Percentiles rank a stretch among this genome's conserved stretches.
Conservation (phyloP, 2,797 vertebrate species). For the Adelosebastes latens region DNA sequence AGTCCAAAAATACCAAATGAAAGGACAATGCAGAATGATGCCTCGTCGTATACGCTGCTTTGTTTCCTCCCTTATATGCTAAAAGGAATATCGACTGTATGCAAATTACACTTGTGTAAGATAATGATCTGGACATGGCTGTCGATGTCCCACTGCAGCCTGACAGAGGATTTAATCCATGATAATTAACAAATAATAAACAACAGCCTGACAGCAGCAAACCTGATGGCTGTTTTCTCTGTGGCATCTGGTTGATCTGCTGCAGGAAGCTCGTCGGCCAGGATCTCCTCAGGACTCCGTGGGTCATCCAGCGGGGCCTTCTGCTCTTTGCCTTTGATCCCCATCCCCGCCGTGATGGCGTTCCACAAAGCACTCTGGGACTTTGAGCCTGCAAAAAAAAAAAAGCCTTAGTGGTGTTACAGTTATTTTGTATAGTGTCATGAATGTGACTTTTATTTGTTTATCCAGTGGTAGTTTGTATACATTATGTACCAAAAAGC, state of each 20-base stretch:
- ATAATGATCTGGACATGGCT: slow-evolving; percentile 20
- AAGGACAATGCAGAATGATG: neutral
- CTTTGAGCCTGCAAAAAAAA: slow-evolving; percentile 87
- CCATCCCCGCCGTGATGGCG: slow-evolving; percentile 88
- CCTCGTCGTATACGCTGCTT: no score
- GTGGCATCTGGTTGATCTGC: slow-evolving; percentile 91
- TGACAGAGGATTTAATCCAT: slow-evolving; percentile 1
- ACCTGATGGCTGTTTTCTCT: slow-evolving; percentile 92
- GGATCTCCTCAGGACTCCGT: slow-evolving; percentile 90
- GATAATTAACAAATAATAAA: neutral
- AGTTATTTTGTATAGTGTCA: neutral
- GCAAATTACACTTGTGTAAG: slow-evolving; percentile 11
- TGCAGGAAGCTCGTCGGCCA: slow-evolving; percentile 89
- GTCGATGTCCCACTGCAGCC: neutral
- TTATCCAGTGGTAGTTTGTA: neutral
- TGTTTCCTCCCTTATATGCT: neutral
- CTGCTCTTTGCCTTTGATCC: slow-evolving; percentile 86
- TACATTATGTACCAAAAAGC: neutral
- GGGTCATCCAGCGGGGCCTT: slow-evolving; percentile 83
- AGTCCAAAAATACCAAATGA: neutral
- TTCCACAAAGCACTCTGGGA: slow-evolving; percentile 94
- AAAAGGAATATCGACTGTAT: slow-evolving; percentile 19
- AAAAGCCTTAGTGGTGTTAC: neutral
- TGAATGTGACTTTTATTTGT: neutral
- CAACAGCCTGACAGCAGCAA: slow-evolving; percentile 34